These are phyloP conservation scores for Drosophila aldrichi DNA, from an alignment of 2,888 invertebrate genomes.

Conservation along the genomic window DNA sequence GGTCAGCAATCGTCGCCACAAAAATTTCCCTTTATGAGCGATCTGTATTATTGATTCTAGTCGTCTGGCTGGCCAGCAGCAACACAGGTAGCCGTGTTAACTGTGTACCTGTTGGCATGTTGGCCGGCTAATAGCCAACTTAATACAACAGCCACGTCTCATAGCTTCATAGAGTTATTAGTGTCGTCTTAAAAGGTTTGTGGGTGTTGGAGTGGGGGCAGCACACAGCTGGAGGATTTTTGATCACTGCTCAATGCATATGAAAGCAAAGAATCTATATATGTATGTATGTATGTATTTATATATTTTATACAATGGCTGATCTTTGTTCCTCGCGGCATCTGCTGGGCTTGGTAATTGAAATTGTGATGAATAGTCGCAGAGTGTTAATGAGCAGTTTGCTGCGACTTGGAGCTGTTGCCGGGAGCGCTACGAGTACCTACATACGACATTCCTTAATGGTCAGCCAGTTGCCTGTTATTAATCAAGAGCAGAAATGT, in stretches of 20 bases:
- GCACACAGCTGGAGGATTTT: not conserved
- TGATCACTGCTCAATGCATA: not conserved
- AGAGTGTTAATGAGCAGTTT: conserved; percentile 71
- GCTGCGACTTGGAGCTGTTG: conserved; percentile 2
- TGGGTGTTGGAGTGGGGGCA: conserved; percentile 5
- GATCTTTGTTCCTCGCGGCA: conserved; percentile 30
- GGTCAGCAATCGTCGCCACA: conserved; percentile 20
- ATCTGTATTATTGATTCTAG: conserved; percentile 63
- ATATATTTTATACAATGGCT: conserved; percentile 33
- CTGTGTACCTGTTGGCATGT: conserved; percentile 54
- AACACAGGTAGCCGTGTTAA: conserved; percentile 14
- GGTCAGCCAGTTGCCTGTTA: conserved; percentile 41
- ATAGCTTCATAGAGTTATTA: conserved; percentile 71
- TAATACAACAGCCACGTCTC: conserved; percentile 64
- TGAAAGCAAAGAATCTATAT: not conserved
- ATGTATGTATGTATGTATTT: not conserved
- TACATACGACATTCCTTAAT: conserved; percentile 36
- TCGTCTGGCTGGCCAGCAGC: conserved; percentile 9
- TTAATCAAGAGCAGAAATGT: conserved; percentile 46
- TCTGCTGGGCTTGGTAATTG: conserved; percentile 56
- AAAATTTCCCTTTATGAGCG: conserved; percentile 74
- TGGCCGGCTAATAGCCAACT: conserved; percentile 65
- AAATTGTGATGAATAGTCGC: conserved; percentile 69
- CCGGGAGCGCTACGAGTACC: conserved; percentile 11
- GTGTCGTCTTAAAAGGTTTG: conserved; percentile 55